Base-by-base conservation (phyloP, 2,113 vertebrate genomes). In the Puffinus mauretanicus region DNA sequence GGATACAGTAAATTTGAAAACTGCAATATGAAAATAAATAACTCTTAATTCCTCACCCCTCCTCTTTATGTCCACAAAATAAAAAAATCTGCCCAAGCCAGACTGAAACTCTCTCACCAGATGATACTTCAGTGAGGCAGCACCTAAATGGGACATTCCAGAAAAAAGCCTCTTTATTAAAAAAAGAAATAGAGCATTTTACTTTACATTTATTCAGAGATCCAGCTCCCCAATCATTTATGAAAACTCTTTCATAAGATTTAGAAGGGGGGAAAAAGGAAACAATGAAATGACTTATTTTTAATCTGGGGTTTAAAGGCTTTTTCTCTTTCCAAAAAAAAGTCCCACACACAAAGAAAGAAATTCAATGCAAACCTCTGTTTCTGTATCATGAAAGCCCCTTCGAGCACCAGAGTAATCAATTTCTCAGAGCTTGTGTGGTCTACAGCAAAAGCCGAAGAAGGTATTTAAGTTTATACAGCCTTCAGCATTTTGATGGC, bases 241-340 rank as follows among this genome's bases (percentile, higher is more conserved):
- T 72, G 96, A 95, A 97, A 97, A 78, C 82, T 77, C 79, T 81
- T 93, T 97, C 94, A 81, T 94, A 91, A 97, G 91, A 85, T 69
- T 97, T 92, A 84, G 96, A 96, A 96, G 26, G 16, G 13, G 51
- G 9, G 64, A 0, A 9, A 38, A 92, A 15, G 77, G 86, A 94
- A 96, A 96, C 78, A 96, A 97, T 95, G 90, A 97, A 94, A 93
- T 90, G 29, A 96, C 89, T 97, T 96, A 95, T 93, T 97, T 98
- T 96, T 97, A 96, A 93, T 93, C 83, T 69, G 61, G 46, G 51
- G 81, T 96, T 96, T 96, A 90, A 97, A 97, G 86, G 69, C 61
- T 80, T 96, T 93, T 85, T 94, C 78, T 17, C 47, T 88, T 87
- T 65, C 15, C 6, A 73, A 82, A 81, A 46, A 81, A 57, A 51